phyloP scores from a whole-genome alignment of 2,888 invertebrate genomes.

The Cepaea hortensis region DNA sequence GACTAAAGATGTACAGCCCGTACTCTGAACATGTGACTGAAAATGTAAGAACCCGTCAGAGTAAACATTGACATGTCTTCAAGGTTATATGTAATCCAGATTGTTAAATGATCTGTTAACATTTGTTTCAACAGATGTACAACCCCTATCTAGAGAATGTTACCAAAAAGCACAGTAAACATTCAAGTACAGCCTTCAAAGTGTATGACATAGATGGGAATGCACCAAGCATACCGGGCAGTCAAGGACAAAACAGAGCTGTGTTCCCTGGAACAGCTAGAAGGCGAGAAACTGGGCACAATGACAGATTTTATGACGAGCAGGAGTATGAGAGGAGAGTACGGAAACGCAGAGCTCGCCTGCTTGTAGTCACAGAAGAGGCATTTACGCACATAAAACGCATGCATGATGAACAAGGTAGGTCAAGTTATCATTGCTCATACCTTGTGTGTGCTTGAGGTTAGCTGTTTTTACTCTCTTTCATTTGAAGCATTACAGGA shows the following conservation, averaged over 20 bases:
- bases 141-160: slow-evolving; percentile 86
- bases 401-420: slow-evolving; percentile 79
- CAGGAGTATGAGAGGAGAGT: slow-evolving; percentile 96
- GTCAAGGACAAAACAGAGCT: slow-evolving; percentile 69
- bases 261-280: slow-evolving; percentile 84
- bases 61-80: too few relatives aligned
- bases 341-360: slow-evolving; percentile 90
- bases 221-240: slow-evolving; percentile 57
- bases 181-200: slow-evolving; percentile 79
- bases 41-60: too few relatives aligned
- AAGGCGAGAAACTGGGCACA: slow-evolving; percentile 90
- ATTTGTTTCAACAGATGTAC: slow-evolving; percentile 83
- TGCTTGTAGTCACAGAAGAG: slow-evolving; percentile 96
- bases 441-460: background rate
- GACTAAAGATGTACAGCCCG: too few relatives aligned
- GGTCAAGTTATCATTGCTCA: background rate
- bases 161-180: slow-evolving; percentile 65
- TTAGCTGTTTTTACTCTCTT: too few relatives aligned
- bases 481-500: too few relatives aligned
- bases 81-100: too few relatives aligned
- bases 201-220: slow-evolving; percentile 95
- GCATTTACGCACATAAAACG: slow-evolving; percentile 97
- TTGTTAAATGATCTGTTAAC: too few relatives aligned
- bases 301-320: slow-evolving; percentile 96
- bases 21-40: too few relatives aligned